phyloP scores from a whole-genome alignment of 1,140 invertebrate genomes.

The Gryon sp. region DNA sequence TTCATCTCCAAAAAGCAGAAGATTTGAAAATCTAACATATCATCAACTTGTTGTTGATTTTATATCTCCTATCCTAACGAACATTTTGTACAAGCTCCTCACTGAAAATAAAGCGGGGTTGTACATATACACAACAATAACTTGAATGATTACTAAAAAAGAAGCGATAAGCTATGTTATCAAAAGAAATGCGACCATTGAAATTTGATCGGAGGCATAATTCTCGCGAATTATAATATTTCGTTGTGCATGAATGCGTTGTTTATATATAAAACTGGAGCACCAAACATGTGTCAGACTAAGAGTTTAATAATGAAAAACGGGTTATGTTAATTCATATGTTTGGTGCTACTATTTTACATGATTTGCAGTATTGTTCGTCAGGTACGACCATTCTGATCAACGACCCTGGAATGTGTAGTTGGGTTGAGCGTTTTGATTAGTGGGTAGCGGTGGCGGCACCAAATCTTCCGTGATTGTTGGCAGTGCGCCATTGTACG shows the following conservation, averaged over 20 bases:
- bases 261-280: background rate
- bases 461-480: conserved; percentile 73
- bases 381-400: conserved; percentile 41
- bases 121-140: conserved; percentile 32
- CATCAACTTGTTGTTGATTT: conserved; percentile 1
- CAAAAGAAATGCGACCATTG: conserved; percentile 5
- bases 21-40: too few relatives aligned
- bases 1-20: conserved; percentile 8
- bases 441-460: conserved; percentile 67
- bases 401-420: conserved; percentile 70
- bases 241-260: conserved; percentile 38
- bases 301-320: conserved; percentile 1
- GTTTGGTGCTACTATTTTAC: conserved; percentile 43
- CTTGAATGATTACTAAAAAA: conserved; percentile 6
- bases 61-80: conserved; percentile 36
- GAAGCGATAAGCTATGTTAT: conserved; percentile 2
- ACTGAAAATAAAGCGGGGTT: conserved; percentile 38
- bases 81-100: conserved; percentile 52
- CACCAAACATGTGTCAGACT: conserved; percentile 32
- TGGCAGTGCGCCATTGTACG: conserved; percentile 58
- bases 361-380: conserved; percentile 47
- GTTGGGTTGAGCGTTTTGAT: conserved; percentile 62
- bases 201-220: conserved; percentile 21
- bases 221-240: conserved; percentile 16
- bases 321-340: background rate